These are phyloP conservation scores for Pedicia rivosa DNA, from an alignment of 2,888 invertebrate genomes.

Conservation along the genomic window DNA sequence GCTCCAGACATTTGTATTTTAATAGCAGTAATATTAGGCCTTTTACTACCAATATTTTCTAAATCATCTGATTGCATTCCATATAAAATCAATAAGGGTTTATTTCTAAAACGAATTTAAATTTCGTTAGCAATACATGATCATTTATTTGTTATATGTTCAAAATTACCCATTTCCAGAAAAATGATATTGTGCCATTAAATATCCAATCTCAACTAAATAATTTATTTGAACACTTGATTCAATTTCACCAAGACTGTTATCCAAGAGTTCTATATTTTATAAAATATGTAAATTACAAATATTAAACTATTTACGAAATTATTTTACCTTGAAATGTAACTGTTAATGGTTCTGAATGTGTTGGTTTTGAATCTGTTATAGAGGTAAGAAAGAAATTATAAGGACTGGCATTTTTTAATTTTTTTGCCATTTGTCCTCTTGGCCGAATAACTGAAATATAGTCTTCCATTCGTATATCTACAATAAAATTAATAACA, in stretches of 20 bases:
- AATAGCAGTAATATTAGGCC: slow-evolving; percentile 48
- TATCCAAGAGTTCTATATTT: slow-evolving; percentile 60
- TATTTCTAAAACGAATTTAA: slow-evolving; percentile 33
- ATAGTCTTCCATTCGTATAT: slow-evolving; percentile 29
- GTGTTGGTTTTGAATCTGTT: slow-evolving; percentile 43
- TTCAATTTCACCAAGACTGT: slow-evolving; percentile 56
- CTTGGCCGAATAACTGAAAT: slow-evolving; percentile 39
- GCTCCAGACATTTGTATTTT: slow-evolving; percentile 57
- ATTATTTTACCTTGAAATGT: too few relatives aligned
- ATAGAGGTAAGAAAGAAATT: slow-evolving; percentile 61
- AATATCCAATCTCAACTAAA: slow-evolving; percentile 83
- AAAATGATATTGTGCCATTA: slow-evolving; percentile 68
- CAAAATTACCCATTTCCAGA: slow-evolving; percentile 37
- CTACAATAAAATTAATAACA: too few relatives aligned
- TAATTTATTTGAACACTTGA: slow-evolving; percentile 79
- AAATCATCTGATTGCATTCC: slow-evolving; percentile 54
- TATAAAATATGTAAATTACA: slow-evolving; percentile 11
- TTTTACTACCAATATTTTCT: slow-evolving; percentile 35
- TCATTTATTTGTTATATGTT: not conserved
- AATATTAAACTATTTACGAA: too few relatives aligned
- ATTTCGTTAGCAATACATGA: not conserved
- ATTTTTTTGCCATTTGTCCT: slow-evolving; percentile 47
- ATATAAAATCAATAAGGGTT: slow-evolving; percentile 58
- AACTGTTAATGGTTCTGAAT: slow-evolving; percentile 45
- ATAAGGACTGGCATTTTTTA: slow-evolving; percentile 51